Percentiles rank a stretch among this genome's conserved stretches.
Evolutionary conservation across 2,888 invertebrate species (phyloP).

Genomic region (Rotaria sp.): DNA sequence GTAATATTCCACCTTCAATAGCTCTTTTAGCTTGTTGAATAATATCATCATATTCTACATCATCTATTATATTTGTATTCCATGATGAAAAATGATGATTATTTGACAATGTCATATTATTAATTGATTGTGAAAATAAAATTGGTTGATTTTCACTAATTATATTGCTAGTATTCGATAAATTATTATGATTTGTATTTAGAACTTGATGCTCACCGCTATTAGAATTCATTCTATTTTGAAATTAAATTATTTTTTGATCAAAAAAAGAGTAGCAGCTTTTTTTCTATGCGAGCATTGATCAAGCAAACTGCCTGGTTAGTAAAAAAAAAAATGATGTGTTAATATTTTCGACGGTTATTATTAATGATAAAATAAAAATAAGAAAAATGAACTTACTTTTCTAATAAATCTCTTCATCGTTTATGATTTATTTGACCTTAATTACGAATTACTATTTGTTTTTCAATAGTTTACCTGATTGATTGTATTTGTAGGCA

Average conservation of each 20-base stretch:
- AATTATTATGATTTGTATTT: background rate
- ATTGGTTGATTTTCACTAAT: background rate
- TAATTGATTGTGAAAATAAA: background rate
- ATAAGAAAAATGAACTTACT: background rate
- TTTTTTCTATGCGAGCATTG: background rate
- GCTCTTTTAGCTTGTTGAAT: constrained; percentile 83
- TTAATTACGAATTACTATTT: background rate
- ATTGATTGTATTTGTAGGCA: background rate
- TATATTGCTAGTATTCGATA: background rate
- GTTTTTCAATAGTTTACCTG: background rate
- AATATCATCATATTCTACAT: constrained; percentile 78
- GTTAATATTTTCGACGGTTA: background rate
- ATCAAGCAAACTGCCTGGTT: background rate
- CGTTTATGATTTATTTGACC: no score
- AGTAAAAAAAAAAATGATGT: background rate
- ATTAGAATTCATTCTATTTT: background rate
- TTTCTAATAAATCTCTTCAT: background rate
- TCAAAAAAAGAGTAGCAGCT: no score
- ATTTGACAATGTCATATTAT: background rate
- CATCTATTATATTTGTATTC: constrained; percentile 58
- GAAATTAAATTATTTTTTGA: background rate
- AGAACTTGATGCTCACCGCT: background rate
- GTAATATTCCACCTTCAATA: constrained; percentile 85
- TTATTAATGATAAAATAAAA: background rate
- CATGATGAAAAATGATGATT: background rate